Conservation (phyloP, 1,140 invertebrate genomes). For the Sipha flava region DNA sequence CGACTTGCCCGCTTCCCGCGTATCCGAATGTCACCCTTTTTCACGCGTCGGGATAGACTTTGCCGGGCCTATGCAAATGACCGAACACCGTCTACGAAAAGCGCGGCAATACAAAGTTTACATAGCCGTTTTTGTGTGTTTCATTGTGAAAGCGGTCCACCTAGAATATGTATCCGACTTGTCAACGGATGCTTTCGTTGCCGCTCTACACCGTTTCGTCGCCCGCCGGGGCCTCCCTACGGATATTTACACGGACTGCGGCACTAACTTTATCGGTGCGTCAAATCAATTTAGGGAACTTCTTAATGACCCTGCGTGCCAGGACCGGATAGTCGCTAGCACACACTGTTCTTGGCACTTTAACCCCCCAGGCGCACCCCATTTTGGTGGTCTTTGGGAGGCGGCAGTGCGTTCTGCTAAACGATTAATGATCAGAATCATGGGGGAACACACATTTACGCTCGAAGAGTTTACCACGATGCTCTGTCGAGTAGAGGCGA, state of each 20-base stretch:
- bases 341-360: slow-evolving; percentile 23
- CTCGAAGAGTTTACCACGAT: background rate
- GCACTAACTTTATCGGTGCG: background rate
- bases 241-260: background rate
- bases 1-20: background rate
- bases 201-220: background rate
- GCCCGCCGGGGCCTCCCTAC: background rate
- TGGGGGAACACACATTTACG: background rate
- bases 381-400: slow-evolving; percentile 32
- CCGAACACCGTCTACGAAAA: background rate
- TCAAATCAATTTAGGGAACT: background rate
- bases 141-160: too few relatives aligned
- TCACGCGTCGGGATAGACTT: background rate
- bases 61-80: background rate
- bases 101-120: too few relatives aligned
- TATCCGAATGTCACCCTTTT: background rate
- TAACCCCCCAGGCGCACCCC: slow-evolving; percentile 32
- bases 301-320: background rate
- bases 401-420: too few relatives aligned
- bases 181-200: background rate
- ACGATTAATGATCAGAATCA: slow-evolving; percentile 9
- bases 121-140: too few relatives aligned
- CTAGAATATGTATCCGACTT: too few relatives aligned
- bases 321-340: background rate
- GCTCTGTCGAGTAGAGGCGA: background rate